These are phyloP conservation scores for Gerris buenoi DNA, from an alignment of 1,140 invertebrate species.

Conservation along the genomic window DNA sequence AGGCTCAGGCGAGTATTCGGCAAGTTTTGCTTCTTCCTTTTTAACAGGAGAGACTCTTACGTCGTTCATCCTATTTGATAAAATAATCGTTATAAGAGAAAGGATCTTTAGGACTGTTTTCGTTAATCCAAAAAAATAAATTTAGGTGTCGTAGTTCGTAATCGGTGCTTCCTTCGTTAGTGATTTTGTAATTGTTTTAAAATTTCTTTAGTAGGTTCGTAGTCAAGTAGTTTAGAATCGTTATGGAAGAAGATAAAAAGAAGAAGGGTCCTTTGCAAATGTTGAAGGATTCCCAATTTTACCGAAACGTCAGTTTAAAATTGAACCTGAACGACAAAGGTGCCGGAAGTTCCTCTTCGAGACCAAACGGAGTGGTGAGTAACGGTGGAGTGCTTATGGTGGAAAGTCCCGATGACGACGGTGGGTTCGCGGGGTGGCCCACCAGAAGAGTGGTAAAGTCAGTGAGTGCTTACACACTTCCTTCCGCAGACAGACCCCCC, in stretches of 20 bases:
- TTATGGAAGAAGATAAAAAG: slow-evolving; percentile 24
- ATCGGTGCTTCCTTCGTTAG: neutral
- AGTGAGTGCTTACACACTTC: slow-evolving; percentile 18
- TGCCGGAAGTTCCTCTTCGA: neutral
- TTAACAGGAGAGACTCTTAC: slow-evolving; percentile 21
- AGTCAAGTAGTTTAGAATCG: neutral
- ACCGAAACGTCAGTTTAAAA: slow-evolving; percentile 31
- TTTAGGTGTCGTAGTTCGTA: neutral
- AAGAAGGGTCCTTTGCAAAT: slow-evolving; percentile 33
- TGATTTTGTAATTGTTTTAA: neutral
- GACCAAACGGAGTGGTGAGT: neutral
- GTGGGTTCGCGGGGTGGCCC: slow-evolving; percentile 18
- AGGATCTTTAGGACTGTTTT: neutral
- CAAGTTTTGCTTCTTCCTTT: slow-evolving; percentile 21
- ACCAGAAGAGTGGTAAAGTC: slow-evolving; percentile 15
- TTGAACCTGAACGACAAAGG: slow-evolving; percentile 21
- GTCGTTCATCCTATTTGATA: slow-evolving; percentile 28
- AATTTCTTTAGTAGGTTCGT: neutral
- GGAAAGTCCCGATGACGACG: slow-evolving; percentile 18
- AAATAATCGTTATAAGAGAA: neutral
- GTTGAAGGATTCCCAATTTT: slow-evolving; percentile 29
- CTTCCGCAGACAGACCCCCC: slow-evolving; percentile 29
- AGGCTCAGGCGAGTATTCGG: slow-evolving; percentile 8
- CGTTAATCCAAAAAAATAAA: neutral
- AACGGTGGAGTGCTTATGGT: slow-evolving; percentile 12